phyloP scores from a whole-genome alignment of 2,888 invertebrate genomes.

The Polia nebulosa region DNA sequence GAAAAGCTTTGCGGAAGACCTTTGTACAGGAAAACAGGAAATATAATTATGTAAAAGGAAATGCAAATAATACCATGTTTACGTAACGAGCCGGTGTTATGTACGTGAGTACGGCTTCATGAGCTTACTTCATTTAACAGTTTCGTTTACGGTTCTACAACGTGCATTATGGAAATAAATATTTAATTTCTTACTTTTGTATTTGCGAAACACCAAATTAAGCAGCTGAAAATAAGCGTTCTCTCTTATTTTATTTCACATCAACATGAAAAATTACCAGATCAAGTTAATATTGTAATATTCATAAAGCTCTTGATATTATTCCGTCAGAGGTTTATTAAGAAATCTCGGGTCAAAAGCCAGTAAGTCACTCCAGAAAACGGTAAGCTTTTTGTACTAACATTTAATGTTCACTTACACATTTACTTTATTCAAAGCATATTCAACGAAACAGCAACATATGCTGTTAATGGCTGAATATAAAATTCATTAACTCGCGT shows the following conservation, averaged over 20 bases:
- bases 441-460: constrained; percentile 50
- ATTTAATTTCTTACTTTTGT: background rate
- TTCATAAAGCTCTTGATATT: constrained; percentile 22
- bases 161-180: background rate
- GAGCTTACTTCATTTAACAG: background rate
- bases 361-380: constrained; percentile 21
- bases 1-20: constrained; percentile 35
- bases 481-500: constrained; percentile 56
- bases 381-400: constrained; percentile 33
- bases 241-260: background rate
- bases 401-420: constrained; percentile 20
- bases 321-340: constrained; percentile 26
- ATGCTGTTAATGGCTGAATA: constrained; percentile 54
- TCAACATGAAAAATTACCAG: constrained; percentile 8
- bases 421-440: constrained; percentile 24
- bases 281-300: constrained; percentile 26
- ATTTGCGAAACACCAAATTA: background rate
- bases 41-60: constrained; percentile 39
- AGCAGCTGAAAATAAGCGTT: background rate
- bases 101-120: background rate
- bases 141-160: background rate
- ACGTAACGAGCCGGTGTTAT: constrained; percentile 7
- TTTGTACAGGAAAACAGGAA: constrained; percentile 47
- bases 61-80: constrained; percentile 40
- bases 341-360: constrained; percentile 21